These are phyloP conservation scores for Heliconius sara DNA, from an alignment of 2,888 invertebrate genomes.

Conservation along the genomic window DNA sequence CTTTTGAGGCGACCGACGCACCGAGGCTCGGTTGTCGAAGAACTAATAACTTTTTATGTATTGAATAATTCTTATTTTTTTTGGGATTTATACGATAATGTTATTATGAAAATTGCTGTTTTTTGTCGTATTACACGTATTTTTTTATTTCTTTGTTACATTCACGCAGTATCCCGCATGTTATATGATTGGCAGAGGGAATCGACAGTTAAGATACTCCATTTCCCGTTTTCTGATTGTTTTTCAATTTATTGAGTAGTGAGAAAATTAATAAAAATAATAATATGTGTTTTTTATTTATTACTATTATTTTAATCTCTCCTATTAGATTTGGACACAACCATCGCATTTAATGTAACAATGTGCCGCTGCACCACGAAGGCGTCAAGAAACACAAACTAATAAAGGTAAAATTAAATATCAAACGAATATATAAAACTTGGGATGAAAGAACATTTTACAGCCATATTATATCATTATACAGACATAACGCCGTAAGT, in stretches of 20 bases:
- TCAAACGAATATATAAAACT: slow-evolving; percentile 40
- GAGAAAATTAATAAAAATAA: no score
- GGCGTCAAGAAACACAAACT: neutral
- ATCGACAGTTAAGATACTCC: neutral
- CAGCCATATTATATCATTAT: slow-evolving; percentile 42
- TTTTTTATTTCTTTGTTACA: neutral
- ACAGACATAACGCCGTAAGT: slow-evolving; percentile 7
- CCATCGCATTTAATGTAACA: neutral
- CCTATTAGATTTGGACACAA: neutral
- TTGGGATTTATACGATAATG: neutral
- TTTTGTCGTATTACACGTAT: neutral
- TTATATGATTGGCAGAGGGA: neutral
- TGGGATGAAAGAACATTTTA: slow-evolving; percentile 47
- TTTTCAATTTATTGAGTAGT: neutral
- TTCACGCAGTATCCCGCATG: neutral
- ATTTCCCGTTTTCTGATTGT: neutral
- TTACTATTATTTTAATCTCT: neutral
- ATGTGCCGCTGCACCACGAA: neutral
- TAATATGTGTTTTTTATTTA: no score
- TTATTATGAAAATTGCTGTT: slow-evolving; percentile 2
- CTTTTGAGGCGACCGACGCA: slow-evolving; percentile 40
- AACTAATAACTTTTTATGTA: slow-evolving; percentile 42
- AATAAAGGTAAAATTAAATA: slow-evolving; percentile 34
- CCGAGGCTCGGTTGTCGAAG: slow-evolving; percentile 25
- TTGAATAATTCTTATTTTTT: slow-evolving; percentile 29